Percentiles rank a stretch among this genome's conserved stretches.
These are phyloP conservation scores for Drosophila nr. perissopoda DNA, from an alignment of 2,888 invertebrate species.

Conservation along the genomic window DNA sequence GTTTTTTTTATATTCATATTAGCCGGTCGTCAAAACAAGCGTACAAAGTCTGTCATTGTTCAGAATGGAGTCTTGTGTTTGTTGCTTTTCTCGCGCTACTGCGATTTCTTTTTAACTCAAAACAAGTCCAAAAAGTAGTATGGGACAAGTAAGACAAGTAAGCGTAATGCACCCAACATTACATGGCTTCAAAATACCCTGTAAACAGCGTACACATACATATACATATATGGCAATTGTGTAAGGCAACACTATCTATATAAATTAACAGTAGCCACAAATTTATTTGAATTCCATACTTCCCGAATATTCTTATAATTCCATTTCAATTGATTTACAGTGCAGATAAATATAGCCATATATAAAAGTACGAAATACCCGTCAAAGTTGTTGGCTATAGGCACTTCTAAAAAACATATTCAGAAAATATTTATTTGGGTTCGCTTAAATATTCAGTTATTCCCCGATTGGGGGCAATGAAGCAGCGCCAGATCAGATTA, in stretches of 20 bases:
- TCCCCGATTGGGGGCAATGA: slow-evolving; percentile 36
- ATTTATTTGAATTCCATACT: background rate
- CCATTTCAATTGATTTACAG: background rate
- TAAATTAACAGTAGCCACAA: background rate
- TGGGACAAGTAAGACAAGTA: slow-evolving; percentile 41
- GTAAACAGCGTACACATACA: background rate
- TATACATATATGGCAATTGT: background rate
- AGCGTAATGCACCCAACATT: background rate
- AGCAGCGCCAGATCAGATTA: slow-evolving; percentile 1
- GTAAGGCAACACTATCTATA: background rate
- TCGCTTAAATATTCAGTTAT: slow-evolving; percentile 53
- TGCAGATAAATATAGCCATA: background rate
- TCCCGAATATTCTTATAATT: background rate
- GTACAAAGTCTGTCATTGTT: slow-evolving; percentile 64
- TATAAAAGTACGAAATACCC: slow-evolving; percentile 17
- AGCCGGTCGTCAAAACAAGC: slow-evolving; percentile 50
- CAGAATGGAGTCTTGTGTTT: slow-evolving; percentile 43
- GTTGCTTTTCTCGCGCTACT: slow-evolving; percentile 55
- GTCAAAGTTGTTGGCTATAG: background rate
- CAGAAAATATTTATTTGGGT: slow-evolving; percentile 46
- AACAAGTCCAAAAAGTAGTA: slow-evolving; percentile 61
- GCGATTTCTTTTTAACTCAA: slow-evolving; percentile 62
- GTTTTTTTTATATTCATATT: slow-evolving; percentile 39
- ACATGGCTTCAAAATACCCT: slow-evolving; percentile 42
- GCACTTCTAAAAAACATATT: slow-evolving; percentile 12